Evolutionary conservation across 2,113 vertebrate species (phyloP).

Genomic region (Syrrhaptes paradoxus): DNA sequence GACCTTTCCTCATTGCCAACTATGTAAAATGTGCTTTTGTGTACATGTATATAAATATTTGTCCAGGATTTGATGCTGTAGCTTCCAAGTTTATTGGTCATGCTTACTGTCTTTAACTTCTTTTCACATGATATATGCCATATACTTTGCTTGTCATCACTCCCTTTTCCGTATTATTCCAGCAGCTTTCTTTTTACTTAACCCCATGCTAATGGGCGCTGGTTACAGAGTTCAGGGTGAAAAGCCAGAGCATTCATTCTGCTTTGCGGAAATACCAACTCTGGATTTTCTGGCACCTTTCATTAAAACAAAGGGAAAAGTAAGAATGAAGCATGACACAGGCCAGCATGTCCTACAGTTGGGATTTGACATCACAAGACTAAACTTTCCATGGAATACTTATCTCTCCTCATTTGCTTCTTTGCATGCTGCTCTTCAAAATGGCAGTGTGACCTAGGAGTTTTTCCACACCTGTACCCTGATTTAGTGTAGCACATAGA

Average conservation of each 20-base stretch:
- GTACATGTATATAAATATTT: not conserved
- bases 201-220: not conserved
- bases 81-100: not conserved
- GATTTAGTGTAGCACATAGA: not conserved
- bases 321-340: not conserved
- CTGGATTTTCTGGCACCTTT: not conserved
- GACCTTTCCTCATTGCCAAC: not conserved
- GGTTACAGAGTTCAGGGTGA: not conserved
- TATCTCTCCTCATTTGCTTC: not conserved
- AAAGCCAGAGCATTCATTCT: not conserved
- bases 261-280: not conserved
- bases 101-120: not conserved
- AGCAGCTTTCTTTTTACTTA: not conserved
- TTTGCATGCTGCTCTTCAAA: not conserved
- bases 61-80: not conserved
- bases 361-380: not conserved
- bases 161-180: not conserved
- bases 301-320: not conserved
- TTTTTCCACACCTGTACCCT: not conserved
- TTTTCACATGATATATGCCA: not conserved
- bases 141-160: not conserved
- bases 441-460: not conserved
- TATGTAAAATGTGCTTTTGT: not conserved
- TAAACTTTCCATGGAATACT: not conserved
- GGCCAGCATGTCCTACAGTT: not conserved